Base-by-base conservation (phyloP, 2,113 vertebrate species). In the Gadus macrocephalus region DNA sequence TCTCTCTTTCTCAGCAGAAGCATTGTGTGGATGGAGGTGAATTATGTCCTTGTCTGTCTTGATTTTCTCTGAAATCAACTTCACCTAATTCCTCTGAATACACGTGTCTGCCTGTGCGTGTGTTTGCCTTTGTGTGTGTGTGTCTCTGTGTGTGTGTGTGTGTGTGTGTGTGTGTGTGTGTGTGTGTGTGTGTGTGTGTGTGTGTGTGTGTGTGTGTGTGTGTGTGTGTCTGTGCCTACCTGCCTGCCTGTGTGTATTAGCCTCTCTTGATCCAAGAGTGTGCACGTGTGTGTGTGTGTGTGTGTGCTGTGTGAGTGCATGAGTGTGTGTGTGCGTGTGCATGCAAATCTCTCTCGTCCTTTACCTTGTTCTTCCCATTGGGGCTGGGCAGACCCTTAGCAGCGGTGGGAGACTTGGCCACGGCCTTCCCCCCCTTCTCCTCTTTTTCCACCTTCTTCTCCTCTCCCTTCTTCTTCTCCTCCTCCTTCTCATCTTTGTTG, bases 311-410 rank as follows among this genome's bases (percentile, higher is more conserved):
- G 20, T 20, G 1, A 20, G 20, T 20, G 20, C 20, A 20, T 20
- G 20, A 20, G 20, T 20, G 1, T 67, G 27, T 38, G 62, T 15
- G 12, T 27, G 15, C 15, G 20, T 58, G 58, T 56, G 19, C 15
- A 0, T 2, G n/a, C 8, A 49, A 15, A 9, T 22, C 31, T 58
- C 65, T 6, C 27, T 27, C 61, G 76, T 83, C 70, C 89, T 49
- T 49, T 49, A 98, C 97, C 96, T 97, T 98, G 53, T 83, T 59
- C 86, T 96, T 98, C 91, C 93, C 93, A 83, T 97, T 95, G 0
- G 92, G 91, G 78, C 93, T 95, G 53, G 91, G 89, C 9, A 94
- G 88, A 62, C 92, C 92, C 82, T 96, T 98, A 87, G 76, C 90
- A 68, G 92, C 89, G 15, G 89, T 94, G 80, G 88, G 76, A 15